These are phyloP conservation scores for Elaphurus davidianus DNA, from an alignment of 2,113 vertebrate genomes.

Conservation along the genomic window DNA sequence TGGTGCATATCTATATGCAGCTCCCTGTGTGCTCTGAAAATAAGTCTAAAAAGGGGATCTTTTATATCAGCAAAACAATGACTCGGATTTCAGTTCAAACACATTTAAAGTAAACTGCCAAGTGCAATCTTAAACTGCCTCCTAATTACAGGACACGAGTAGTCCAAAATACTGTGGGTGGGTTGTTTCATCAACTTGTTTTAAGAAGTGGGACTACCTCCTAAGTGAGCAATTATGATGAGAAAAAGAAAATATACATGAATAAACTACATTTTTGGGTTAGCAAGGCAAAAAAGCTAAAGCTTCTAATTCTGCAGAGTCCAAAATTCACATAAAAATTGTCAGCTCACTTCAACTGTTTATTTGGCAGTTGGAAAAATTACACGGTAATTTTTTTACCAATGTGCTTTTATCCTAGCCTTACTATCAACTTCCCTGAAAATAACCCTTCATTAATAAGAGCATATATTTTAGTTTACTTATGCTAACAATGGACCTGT, in stretches of 20 bases:
- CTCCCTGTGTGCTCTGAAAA: background rate
- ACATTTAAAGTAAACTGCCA: conserved; percentile 72
- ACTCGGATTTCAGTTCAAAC: background rate
- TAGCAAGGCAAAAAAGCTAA: background rate
- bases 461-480: background rate
- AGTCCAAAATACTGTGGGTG: conserved; percentile 49
- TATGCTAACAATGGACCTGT: background rate
- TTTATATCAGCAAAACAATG: background rate
- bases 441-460: background rate
- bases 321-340: background rate
- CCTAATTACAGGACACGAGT: conserved; percentile 24
- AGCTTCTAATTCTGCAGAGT: background rate
- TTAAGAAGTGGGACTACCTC: conserved; percentile 2
- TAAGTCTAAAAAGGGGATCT: background rate
- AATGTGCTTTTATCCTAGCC: background rate
- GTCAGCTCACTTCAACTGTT: background rate
- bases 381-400: background rate
- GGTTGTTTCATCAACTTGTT: conserved; percentile 8
- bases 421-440: background rate
- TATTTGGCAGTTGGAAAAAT: background rate
- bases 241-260: background rate
- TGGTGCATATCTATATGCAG: background rate
- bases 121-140: conserved; percentile 44
- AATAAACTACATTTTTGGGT: background rate
- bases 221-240: background rate